phyloP scores from a whole-genome alignment of 2,888 invertebrate species.

The Eristalinus aeneus region DNA sequence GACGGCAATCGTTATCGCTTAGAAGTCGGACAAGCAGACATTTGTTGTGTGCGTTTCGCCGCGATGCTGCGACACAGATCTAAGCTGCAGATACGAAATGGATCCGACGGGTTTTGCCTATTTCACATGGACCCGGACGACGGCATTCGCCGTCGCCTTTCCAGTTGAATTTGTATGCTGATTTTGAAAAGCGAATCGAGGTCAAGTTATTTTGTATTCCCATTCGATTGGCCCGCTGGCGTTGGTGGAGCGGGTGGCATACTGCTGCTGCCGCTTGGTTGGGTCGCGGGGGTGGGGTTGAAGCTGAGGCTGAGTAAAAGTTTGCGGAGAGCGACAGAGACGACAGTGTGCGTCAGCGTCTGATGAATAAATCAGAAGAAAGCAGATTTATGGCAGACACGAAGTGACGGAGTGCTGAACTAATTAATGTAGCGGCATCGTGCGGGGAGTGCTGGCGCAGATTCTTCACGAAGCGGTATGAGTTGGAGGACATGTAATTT shows the following conservation, averaged over 20 bases:
- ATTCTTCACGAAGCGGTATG: constrained; percentile 24
- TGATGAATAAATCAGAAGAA: constrained; percentile 45
- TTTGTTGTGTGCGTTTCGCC: constrained; percentile 30
- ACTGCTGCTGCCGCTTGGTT: background rate
- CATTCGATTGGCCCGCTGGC: constrained; percentile 17
- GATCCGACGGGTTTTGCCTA: background rate
- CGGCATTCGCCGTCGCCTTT: constrained; percentile 7
- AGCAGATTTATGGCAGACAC: constrained; percentile 28
- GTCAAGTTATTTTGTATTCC: constrained; percentile 61
- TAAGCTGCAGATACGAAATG: constrained; percentile 16
- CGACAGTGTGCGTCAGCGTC: constrained; percentile 10
- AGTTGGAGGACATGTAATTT: constrained; percentile 11
- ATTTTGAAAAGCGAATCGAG: constrained; percentile 56
- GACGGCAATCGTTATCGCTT: constrained; percentile 27
- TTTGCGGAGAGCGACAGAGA: background rate
- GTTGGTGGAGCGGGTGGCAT: background rate
- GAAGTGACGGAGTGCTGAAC: background rate
- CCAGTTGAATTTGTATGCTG: constrained; percentile 51
- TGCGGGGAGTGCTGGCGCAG: background rate
- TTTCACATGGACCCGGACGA: background rate
- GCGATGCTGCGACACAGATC: constrained; percentile 36
- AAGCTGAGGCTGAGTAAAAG: background rate
- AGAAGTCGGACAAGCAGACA: constrained; percentile 50
- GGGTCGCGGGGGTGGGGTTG: background rate
- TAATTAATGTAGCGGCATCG: background rate